Percentiles rank a stretch among this genome's conserved stretches.
These are phyloP conservation scores for Bradypodion ventrale DNA, from an alignment of 2,797 vertebrate species.

Conservation along the genomic window DNA sequence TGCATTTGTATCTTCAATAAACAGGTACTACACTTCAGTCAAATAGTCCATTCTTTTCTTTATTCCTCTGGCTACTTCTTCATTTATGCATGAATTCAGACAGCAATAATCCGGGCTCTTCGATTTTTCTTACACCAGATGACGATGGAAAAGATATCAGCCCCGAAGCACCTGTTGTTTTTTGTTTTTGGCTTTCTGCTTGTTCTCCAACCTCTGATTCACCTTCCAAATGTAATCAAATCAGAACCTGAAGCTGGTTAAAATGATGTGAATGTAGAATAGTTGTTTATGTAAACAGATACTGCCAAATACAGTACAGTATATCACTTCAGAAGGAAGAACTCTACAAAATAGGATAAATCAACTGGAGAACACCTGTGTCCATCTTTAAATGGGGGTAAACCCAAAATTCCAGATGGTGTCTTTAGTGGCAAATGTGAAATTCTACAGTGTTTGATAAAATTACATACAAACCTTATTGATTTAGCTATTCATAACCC, in stretches of 20 bases:
- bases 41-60: no score
- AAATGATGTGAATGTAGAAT: background rate
- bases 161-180: background rate
- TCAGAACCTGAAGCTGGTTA: background rate
- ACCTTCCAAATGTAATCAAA: background rate
- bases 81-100: no score
- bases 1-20: no score
- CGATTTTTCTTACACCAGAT: background rate
- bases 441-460: background rate
- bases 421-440: background rate
- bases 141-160: background rate
- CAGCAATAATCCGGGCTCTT: no score
- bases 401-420: no score
- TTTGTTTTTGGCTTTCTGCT: background rate
- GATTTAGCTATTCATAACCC: background rate
- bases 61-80: no score
- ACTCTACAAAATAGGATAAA: background rate
- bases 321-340: background rate
- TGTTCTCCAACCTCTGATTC: background rate
- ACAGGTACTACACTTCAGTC: no score
- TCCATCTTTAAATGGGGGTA: background rate
- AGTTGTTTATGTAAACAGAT: background rate
- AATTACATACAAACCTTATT: background rate
- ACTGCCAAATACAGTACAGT: slow-evolving; percentile 11
- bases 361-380: background rate